Evolutionary conservation across 2,113 vertebrate species (phyloP).

Genomic region (Brevimyrus niger): DNA sequence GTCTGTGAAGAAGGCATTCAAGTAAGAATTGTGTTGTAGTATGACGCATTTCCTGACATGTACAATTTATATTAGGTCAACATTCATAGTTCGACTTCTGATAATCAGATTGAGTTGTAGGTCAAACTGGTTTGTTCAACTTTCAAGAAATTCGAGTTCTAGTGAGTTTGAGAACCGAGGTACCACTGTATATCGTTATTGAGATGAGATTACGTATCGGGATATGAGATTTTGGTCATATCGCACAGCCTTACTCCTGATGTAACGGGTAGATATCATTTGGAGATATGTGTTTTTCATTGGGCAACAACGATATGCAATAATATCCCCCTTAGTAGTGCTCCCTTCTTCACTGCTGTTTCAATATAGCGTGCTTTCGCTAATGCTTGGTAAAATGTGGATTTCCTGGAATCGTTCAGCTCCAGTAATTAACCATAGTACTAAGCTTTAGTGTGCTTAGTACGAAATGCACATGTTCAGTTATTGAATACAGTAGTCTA

Average conservation of each 20-base stretch:
- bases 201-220: no score
- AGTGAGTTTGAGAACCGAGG: no score
- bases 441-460: not conserved
- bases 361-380: not conserved
- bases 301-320: not conserved
- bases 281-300: not conserved
- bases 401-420: not conserved
- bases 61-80: no score
- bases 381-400: not conserved
- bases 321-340: not conserved
- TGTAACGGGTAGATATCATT: not conserved
- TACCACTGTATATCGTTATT: no score
- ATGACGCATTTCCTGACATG: no score
- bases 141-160: no score
- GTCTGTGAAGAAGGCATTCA: no score
- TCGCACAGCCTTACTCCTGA: not conserved
- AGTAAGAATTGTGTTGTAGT: no score
- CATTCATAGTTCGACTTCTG: no score
- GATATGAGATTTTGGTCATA: no score
- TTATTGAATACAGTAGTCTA: not conserved
- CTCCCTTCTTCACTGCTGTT: not conserved
- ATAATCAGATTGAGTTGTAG: no score
- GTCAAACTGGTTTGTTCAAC: no score
- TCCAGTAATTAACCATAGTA: not conserved
- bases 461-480: not conserved